Percentiles rank a stretch among this genome's conserved stretches.
Evolutionary conservation across 2,888 invertebrate genomes (phyloP).

Genomic region (Criorhina ranunculi): DNA sequence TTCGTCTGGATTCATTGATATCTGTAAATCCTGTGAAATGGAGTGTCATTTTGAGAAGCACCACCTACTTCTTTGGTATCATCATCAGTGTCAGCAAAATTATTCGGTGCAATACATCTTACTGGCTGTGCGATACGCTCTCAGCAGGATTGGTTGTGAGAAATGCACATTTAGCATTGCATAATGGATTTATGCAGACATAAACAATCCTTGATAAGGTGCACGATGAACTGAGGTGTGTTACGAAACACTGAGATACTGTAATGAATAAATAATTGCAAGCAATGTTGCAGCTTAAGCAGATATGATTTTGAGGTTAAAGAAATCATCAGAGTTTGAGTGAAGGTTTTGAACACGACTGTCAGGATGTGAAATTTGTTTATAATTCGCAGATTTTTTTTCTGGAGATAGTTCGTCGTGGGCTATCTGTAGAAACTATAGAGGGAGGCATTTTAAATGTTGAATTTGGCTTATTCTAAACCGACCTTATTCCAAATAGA

Average conservation of each 20-base stretch:
- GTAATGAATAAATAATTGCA: constrained; percentile 72
- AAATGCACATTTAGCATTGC: constrained; percentile 56
- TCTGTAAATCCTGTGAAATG: constrained; percentile 68
- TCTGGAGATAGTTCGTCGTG: too few relatives aligned
- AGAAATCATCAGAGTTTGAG: background rate
- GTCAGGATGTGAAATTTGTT: too few relatives aligned
- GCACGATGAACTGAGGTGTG: constrained; percentile 63
- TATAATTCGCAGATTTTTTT: too few relatives aligned
- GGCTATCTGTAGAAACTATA: too few relatives aligned
- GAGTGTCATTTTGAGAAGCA: constrained; percentile 68
- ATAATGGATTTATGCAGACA: constrained; percentile 65
- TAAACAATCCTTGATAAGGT: constrained; percentile 70
- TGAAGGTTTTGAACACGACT: background rate
- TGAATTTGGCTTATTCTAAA: too few relatives aligned
- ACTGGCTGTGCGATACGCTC: constrained; percentile 24
- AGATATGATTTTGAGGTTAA: background rate
- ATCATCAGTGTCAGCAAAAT: constrained; percentile 60
- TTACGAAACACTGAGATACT: constrained; percentile 55
- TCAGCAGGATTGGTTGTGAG: constrained; percentile 20
- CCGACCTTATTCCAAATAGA: too few relatives aligned
- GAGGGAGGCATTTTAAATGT: too few relatives aligned
- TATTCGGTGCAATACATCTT: constrained; percentile 53
- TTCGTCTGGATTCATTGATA: constrained; percentile 62
- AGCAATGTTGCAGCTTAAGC: constrained; percentile 35
- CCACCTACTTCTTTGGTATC: constrained; percentile 34